phyloP scores from a whole-genome alignment of 2,888 invertebrate genomes.

The Apantesis nais region DNA sequence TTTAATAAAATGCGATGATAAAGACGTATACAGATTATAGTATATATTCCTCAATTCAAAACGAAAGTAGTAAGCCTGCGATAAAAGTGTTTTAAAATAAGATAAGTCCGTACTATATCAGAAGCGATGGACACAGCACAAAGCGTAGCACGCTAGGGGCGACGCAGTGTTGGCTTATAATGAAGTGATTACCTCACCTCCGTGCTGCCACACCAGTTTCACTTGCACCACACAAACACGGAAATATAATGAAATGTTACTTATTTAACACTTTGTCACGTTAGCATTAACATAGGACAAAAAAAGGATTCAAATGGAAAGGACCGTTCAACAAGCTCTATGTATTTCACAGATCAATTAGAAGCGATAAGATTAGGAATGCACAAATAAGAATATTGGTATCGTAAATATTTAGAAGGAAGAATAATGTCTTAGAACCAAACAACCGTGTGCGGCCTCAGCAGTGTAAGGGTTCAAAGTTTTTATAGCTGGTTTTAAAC shows the following conservation, averaged over 20 bases:
- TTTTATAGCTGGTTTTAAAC: too few relatives aligned
- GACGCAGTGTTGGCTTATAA: constrained; percentile 49
- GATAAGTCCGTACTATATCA: background rate
- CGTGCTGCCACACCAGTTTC: constrained; percentile 53
- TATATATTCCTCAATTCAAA: background rate
- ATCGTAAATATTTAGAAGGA: too few relatives aligned
- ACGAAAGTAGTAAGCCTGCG: background rate
- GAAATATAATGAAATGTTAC: constrained; percentile 42
- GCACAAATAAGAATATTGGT: too few relatives aligned
- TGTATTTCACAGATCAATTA: too few relatives aligned
- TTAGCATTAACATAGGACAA: background rate
- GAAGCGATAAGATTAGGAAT: too few relatives aligned
- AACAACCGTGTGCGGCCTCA: too few relatives aligned
- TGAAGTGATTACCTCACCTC: constrained; percentile 65
- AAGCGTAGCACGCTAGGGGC: constrained; percentile 35
- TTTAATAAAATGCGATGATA: too few relatives aligned
- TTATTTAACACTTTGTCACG: constrained; percentile 6
- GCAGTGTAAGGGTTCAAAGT: too few relatives aligned
- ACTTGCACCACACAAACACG: constrained; percentile 51
- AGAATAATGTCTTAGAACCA: too few relatives aligned
- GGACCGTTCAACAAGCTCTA: too few relatives aligned
- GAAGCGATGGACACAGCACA: constrained; percentile 36
- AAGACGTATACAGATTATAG: background rate
- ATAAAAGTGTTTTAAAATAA: background rate
- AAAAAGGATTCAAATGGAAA: background rate